phyloP scores from a whole-genome alignment of 2,797 vertebrate species.

The Spinibarbus caldwelli region DNA sequence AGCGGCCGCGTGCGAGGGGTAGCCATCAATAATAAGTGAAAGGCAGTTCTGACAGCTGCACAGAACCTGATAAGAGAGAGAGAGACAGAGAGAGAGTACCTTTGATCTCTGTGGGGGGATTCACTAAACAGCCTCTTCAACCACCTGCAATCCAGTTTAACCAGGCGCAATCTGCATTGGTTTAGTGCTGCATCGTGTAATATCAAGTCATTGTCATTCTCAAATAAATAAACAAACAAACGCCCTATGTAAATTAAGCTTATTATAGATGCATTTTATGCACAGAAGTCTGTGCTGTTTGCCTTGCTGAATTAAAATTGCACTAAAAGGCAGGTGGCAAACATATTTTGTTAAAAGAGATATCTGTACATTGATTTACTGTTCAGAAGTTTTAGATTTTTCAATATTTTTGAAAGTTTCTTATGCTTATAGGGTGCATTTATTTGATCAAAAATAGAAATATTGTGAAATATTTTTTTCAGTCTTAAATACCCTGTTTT shows the following conservation, averaged over 20 bases:
- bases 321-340: background rate
- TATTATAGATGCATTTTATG: background rate
- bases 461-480: background rate
- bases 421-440: background rate
- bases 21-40: conserved; percentile 57
- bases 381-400: background rate
- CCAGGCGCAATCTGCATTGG: background rate
- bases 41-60: conserved; percentile 53
- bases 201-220: background rate
- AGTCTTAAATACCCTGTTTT: background rate
- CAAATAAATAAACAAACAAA: background rate
- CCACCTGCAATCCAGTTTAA: conserved; percentile 24
- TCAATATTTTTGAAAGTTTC: background rate
- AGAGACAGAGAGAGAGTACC: background rate
- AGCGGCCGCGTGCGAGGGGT: background rate
- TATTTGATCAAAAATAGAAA: background rate
- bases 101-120: conserved; percentile 15
- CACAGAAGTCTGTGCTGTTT: background rate
- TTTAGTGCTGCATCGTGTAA: background rate
- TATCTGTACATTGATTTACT: background rate
- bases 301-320: background rate
- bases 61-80: conserved; percentile 49
- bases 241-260: background rate
- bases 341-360: background rate
- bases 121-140: conserved; percentile 19